phyloP scores from a whole-genome alignment of 2,113 vertebrate species.

The Myotis brandtii region DNA sequence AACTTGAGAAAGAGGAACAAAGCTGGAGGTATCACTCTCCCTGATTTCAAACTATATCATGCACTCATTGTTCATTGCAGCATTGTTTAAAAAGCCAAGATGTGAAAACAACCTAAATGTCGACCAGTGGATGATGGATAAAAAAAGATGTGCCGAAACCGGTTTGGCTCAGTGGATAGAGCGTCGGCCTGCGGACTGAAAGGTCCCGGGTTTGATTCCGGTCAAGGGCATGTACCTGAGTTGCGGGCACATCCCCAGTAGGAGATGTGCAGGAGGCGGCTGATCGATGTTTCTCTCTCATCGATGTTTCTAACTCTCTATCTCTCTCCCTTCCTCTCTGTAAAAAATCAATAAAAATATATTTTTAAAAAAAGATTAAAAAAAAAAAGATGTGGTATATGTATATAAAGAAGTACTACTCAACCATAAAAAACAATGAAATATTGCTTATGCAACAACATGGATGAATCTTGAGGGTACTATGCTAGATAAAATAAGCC shows the following conservation, averaged over 20 bases:
- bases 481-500: background rate
- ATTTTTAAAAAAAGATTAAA: too few relatives aligned
- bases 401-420: background rate
- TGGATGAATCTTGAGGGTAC: background rate
- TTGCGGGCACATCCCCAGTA: too few relatives aligned
- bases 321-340: too few relatives aligned
- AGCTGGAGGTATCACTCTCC: background rate
- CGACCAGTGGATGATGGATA: background rate
- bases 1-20: background rate
- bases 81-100: background rate
- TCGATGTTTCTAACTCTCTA: too few relatives aligned
- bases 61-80: background rate
- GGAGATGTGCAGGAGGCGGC: too few relatives aligned
- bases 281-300: too few relatives aligned
- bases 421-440: background rate
- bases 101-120: background rate
- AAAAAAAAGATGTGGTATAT: background rate
- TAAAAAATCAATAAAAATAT: too few relatives aligned
- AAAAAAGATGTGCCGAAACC: background rate
- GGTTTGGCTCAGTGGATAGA: too few relatives aligned
- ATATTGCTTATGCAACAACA: background rate
- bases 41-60: background rate
- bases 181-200: too few relatives aligned
- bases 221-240: too few relatives aligned
- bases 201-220: too few relatives aligned